Evolutionary conservation across 2,113 vertebrate genomes (phyloP).

Genomic region (Indicator indicator): DNA sequence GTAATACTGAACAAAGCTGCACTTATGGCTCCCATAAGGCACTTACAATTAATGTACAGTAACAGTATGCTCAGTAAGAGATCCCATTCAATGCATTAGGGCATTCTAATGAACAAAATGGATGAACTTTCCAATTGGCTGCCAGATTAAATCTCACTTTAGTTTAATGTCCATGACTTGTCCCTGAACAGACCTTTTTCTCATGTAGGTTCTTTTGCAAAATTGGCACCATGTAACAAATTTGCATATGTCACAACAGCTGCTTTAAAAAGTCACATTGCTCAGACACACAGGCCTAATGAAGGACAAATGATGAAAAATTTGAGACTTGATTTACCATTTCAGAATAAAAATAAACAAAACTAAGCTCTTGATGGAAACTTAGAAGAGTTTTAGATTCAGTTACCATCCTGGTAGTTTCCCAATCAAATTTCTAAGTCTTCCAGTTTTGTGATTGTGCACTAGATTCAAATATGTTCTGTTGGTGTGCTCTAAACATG

Average conservation of each 20-base stretch:
- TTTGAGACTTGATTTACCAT: background rate
- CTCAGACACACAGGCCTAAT: background rate
- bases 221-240: background rate
- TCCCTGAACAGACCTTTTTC: background rate
- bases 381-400: background rate
- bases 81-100: background rate
- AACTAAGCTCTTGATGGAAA: background rate
- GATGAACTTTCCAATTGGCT: slow-evolving; percentile 4
- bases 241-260: background rate
- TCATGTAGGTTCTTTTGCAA: background rate
- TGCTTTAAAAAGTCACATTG: background rate
- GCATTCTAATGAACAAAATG: slow-evolving; percentile 1
- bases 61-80: background rate
- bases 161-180: background rate
- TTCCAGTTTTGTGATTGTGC: background rate
- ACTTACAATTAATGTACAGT: slow-evolving; percentile 31
- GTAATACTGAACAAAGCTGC: background rate
- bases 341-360: background rate
- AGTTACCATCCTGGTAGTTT: background rate
- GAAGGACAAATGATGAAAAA: background rate
- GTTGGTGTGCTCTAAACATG: background rate
- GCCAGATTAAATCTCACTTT: slow-evolving; percentile 27
- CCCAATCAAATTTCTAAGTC: background rate
- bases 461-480: background rate
- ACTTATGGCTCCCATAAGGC: background rate